phyloP scores from a whole-genome alignment of 2,113 vertebrate species.

The Mormyrus lacerda region DNA sequence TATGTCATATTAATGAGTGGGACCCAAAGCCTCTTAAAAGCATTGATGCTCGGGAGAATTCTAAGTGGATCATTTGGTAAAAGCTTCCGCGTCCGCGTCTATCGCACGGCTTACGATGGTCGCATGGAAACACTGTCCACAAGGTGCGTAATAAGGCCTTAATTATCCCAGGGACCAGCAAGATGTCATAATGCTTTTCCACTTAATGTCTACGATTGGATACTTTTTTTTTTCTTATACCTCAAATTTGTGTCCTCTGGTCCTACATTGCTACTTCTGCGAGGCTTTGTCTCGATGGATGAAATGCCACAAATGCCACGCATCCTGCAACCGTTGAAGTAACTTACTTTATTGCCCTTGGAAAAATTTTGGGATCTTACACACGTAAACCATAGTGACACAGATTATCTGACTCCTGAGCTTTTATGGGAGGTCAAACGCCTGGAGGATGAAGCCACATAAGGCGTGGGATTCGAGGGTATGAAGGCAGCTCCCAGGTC shows the following conservation, averaged over 20 bases:
- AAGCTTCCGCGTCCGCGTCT: background rate
- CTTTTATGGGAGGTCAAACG: background rate
- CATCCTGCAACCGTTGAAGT: too few relatives aligned
- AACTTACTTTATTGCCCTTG: background rate
- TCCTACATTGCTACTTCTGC: background rate
- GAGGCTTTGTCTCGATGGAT: background rate
- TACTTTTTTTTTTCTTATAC: background rate
- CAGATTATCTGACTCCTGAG: background rate
- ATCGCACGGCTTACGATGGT: background rate
- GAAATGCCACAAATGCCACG: background rate
- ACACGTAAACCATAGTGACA: background rate
- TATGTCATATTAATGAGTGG: conserved; percentile 12
- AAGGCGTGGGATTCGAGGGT: background rate
- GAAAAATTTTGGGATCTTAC: background rate
- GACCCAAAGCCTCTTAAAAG: conserved; percentile 9
- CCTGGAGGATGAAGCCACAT: background rate
- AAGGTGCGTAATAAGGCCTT: too few relatives aligned
- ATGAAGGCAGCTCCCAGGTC: background rate
- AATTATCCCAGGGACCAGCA: background rate
- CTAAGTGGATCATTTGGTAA: conserved; percentile 16
- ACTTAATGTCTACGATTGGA: background rate
- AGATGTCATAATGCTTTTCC: background rate
- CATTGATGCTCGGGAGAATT: background rate
- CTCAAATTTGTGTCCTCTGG: background rate
- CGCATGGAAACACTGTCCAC: background rate